Evolutionary conservation across 2,113 vertebrate species (phyloP), one percentile per base, ranked within the genome.

Genomic region (Apteryx owenii): DNA sequence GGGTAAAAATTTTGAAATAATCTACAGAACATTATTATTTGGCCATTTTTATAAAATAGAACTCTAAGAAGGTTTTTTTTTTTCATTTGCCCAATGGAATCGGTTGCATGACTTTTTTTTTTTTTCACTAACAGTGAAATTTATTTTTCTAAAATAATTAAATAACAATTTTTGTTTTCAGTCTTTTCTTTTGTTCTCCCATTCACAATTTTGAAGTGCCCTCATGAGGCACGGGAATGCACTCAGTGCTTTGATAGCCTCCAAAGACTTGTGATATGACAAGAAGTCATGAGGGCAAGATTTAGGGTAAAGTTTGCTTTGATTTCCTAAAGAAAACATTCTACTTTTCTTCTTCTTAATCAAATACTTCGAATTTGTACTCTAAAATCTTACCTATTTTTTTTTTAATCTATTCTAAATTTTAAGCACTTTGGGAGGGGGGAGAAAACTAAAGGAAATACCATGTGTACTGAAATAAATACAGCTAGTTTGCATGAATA

Each of bases 241-340:
- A 46, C 76, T 85, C 79, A 68, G 58, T 86, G 60, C 69, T 94
- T 68, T 90, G 70, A 82, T 90, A 88, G 66, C 78, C 72, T 66
- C 64, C 70, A 33, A 87, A 81, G 90, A 95, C 53, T 87, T 95
- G 66, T 31, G 50, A 82, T 87, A 75, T 46, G 61, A 76, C 94
- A 81, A 16, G 68, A 76, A 87, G 83, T 80, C 88, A 88, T 69
- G 51, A 94, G 85, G 94, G 86, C 71, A 87, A 66, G 50, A 68
- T 77, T 94, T 73, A 79, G 82, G 14, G 54, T 61, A 51, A 73
- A 84, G 58, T 94, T 95, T 80, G 53, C 83, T 95, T 93, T 91
- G 80, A 51, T 93, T 90, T 91, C 69, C 88, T 83, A 61, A 94
- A 83, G 85, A 95, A 96, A 90, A 88, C 77, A 84, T 84, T 87